These are phyloP conservation scores for Ochropleura plecta DNA, from an alignment of 2,888 invertebrate species.

Conservation along the genomic window DNA sequence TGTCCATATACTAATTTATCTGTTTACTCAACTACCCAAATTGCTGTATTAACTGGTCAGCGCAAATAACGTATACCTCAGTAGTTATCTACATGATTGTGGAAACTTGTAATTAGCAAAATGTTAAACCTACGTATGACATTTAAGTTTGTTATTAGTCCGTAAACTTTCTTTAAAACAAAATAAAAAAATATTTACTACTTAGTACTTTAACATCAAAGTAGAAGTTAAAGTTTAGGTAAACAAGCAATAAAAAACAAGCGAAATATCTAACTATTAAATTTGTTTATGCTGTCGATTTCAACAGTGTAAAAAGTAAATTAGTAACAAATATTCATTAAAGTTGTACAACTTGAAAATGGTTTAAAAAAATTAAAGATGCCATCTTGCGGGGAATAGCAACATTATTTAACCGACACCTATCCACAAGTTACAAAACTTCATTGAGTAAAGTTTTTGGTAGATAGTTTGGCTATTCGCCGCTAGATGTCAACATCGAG, in stretches of 20 bases:
- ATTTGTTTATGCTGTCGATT: background rate
- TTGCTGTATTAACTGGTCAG: no score
- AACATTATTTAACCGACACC: conserved; percentile 18
- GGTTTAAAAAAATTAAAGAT: background rate
- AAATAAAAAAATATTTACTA: no score
- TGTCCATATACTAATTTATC: no score
- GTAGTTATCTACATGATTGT: no score
- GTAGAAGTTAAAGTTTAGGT: background rate
- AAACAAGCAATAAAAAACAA: background rate
- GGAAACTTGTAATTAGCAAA: no score
- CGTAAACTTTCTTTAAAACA: no score
- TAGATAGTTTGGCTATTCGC: conserved; percentile 22
- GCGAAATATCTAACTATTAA: background rate
- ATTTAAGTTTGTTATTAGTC: no score
- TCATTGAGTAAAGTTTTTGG: background rate
- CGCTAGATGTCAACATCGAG: conserved; percentile 40
- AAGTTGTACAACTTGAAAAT: background rate
- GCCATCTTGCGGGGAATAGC: conserved; percentile 40
- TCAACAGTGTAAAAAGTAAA: background rate
- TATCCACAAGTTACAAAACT: conserved; percentile 9
- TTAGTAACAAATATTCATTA: background rate
- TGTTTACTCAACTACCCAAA: no score
- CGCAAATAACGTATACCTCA: no score
- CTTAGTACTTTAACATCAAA: background rate
- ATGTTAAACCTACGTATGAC: no score